Conservation (phyloP, 2,888 invertebrate species). For the Kryphioiulus occultus region DNA sequence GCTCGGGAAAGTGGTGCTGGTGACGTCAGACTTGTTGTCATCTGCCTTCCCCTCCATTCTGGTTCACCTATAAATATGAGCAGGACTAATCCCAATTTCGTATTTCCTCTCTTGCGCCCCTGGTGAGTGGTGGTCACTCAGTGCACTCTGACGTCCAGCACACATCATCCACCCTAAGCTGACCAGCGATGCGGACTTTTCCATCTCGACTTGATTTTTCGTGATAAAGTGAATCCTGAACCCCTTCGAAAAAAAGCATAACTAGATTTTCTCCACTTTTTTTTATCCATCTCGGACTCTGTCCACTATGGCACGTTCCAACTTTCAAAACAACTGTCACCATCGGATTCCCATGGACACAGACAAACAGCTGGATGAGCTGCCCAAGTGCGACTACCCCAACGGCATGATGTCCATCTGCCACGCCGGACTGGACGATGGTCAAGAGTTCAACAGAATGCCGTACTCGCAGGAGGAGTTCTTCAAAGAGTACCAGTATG, state of each 20-base stretch:
- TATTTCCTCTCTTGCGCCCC: background rate
- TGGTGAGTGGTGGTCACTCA: background rate
- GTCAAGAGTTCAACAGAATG: slow-evolving; percentile 4
- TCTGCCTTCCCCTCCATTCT: background rate
- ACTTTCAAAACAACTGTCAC: background rate
- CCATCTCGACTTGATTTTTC: background rate
- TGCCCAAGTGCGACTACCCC: background rate
- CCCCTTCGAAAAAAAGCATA: too few species aligned
- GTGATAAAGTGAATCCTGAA: background rate
- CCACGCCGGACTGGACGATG: background rate
- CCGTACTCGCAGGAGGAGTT: background rate
- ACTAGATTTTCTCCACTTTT: background rate
- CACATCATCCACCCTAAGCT: too few species aligned
- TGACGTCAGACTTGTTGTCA: slow-evolving; percentile 11
- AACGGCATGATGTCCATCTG: background rate
- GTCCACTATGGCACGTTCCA: background rate
- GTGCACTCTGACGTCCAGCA: too few species aligned
- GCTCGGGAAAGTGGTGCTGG: background rate
- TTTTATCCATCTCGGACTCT: background rate
- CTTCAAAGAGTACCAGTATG: background rate
- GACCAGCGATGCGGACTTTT: background rate
- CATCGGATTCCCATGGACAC: background rate
- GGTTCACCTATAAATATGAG: background rate
- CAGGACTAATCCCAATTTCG: background rate
- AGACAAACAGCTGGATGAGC: background rate